Base-by-base conservation (phyloP, 2,888 invertebrate genomes). In the Azorinus chamasolen region DNA sequence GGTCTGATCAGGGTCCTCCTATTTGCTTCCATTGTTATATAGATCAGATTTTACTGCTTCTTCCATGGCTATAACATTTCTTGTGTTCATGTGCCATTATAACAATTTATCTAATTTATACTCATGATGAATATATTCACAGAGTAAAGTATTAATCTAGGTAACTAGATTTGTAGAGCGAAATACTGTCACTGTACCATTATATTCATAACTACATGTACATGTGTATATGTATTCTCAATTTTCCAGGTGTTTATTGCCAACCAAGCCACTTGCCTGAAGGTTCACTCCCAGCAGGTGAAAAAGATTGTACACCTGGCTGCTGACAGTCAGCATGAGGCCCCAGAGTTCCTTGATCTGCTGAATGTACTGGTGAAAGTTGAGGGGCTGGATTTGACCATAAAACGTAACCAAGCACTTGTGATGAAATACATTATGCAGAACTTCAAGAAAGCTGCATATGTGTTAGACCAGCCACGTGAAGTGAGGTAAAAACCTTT, bases 381-480 rank as follows among this genome's bases (percentile, higher is more conserved):
- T 14, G 89, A 91, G 58, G 90, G 90, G 8, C 87, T 91, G 4
- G 91, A 91, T 53, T 73, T 92, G 61, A 91, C 93, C 20, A 87
- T 92, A 78, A 93, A 93, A 76, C 73, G 92, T 14, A 93, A 93
- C 80, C 93, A 93, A 72, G 91, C 91, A 0, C 86, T 92, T 16
- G 92, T 92, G 6, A 92, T 93, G 90, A 92, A 92, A 80, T 92
- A 91, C 75, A 89, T 93, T 58, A 91, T 92, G 91, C 92, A 92
- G 79, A 91, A 91, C 71, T 92, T 91, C 85, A 89, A 88, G 63
- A 91, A 90, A 79, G 88, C 90, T 6, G 92, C 91, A 0, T 89
- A 89, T 70, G 87, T 92, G 1, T 84, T 92, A 24, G 92, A 92
- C 66, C 90, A 91, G 59, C 86, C 91, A 4, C 58, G 90, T 54